Conservation (phyloP, 2,113 vertebrate genomes). For the Tachycineta bicolor region DNA sequence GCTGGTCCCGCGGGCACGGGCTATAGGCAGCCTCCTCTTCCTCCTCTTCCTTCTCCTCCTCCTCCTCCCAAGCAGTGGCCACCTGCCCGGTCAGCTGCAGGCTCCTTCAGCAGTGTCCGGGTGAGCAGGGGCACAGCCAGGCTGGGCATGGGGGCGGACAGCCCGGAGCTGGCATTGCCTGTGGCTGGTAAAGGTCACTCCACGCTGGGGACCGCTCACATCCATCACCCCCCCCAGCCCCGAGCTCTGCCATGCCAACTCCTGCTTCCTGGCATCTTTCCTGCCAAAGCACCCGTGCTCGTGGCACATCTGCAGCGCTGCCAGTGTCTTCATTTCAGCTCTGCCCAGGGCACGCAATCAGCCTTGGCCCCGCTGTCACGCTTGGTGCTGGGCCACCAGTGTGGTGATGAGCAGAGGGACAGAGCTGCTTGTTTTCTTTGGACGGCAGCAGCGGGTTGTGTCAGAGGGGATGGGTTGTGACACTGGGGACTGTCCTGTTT, state of each 20-base stretch:
- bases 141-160: background rate
- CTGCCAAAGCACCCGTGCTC: background rate
- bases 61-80: background rate
- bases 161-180: background rate
- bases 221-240: background rate
- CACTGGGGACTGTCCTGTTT: slow-evolving; percentile 29
- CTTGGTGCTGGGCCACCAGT: background rate
- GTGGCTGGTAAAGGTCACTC: background rate
- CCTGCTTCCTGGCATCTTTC: background rate
- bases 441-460: background rate
- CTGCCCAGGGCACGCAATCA: background rate
- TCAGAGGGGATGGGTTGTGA: slow-evolving; percentile 12
- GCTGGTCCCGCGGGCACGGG: background rate
- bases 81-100: background rate
- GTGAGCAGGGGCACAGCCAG: background rate
- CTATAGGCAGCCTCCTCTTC: background rate
- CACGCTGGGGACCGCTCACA: background rate
- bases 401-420: background rate
- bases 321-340: background rate
- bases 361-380: background rate
- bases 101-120: background rate
- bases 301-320: background rate
- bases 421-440: slow-evolving; percentile 12
- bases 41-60: background rate
- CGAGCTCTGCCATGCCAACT: background rate